Conservation (phyloP, 2,113 vertebrate species). For the Poeciliopsis prolifica region DNA sequence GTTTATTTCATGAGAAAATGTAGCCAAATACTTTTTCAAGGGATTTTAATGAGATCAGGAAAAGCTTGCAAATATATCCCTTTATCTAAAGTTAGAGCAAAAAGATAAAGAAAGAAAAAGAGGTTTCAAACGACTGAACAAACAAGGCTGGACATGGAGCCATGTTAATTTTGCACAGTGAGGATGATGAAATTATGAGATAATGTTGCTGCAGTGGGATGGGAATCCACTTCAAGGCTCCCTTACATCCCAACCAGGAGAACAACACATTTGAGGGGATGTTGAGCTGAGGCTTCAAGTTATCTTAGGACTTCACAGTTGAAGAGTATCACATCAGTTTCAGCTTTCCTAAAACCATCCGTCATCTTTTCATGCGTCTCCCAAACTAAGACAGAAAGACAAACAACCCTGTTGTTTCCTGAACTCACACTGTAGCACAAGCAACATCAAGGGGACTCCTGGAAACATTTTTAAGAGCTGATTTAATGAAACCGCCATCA, state of each 20-base stretch:
- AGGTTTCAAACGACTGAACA: too few relatives aligned
- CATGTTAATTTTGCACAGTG: neutral
- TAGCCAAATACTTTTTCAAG: neutral
- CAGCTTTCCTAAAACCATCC: slow-evolving; percentile 1
- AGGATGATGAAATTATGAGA: neutral
- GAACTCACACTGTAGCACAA: slow-evolving; percentile 24
- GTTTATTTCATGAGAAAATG: too few relatives aligned
- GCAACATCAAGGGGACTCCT: slow-evolving; percentile 33
- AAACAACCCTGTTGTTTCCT: slow-evolving; percentile 39
- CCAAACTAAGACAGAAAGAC: slow-evolving; percentile 3
- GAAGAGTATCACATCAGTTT: too few relatives aligned
- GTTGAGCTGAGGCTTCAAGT: neutral
- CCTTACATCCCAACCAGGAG: neutral
- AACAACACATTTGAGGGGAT: neutral
- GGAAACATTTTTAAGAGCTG: slow-evolving; percentile 23
- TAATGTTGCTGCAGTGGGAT: neutral
- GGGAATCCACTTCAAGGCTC: neutral
- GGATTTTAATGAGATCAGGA: neutral
- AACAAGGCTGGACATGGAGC: too few relatives aligned
- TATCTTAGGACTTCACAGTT: neutral
- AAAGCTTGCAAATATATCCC: neutral
- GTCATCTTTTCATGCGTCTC: slow-evolving; percentile 1
- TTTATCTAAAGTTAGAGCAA: neutral
- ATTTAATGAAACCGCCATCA: slow-evolving; percentile 1
- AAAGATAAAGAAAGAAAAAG: neutral